These are phyloP conservation scores for Megaceryle alcyon DNA, from an alignment of 2,797 vertebrate genomes.

Conservation along the genomic window DNA sequence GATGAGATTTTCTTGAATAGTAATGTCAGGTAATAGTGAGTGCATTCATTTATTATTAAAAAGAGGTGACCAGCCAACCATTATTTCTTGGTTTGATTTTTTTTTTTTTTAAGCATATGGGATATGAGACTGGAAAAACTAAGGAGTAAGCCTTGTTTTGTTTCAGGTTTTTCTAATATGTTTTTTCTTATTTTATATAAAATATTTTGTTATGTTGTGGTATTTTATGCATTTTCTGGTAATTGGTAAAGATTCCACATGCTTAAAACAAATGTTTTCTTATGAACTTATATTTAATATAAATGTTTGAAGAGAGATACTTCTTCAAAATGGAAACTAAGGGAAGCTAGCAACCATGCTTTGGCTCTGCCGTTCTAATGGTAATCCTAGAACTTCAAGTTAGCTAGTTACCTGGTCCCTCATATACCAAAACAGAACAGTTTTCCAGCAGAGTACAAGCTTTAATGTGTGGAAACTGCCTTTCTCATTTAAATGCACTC, in stretches of 20 bases:
- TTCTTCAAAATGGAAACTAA: background rate
- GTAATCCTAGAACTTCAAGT: background rate
- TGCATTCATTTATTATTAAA: background rate
- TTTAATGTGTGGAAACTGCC: background rate
- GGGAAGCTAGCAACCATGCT: background rate
- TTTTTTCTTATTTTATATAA: background rate
- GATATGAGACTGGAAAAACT: too few relatives aligned
- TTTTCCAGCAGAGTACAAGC: background rate
- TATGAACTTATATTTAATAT: background rate
- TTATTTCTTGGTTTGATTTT: background rate
- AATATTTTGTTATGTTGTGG: background rate
- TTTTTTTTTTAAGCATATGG: background rate
- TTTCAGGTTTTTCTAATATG: too few relatives aligned
- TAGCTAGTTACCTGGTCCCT: background rate
- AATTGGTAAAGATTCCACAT: background rate
- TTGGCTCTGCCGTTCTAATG: background rate
- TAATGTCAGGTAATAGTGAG: background rate
- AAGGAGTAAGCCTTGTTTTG: too few relatives aligned
- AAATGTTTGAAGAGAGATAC: background rate
- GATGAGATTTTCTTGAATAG: background rate
- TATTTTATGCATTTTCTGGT: background rate
- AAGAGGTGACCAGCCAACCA: background rate
- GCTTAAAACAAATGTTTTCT: background rate
- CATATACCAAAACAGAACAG: background rate
- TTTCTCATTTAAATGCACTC: background rate